A percentile compares a stretch with the other conserved stretches of the same genome.
phyloP scores from a whole-genome alignment of 2,113 vertebrate species.

The Eurypyga helias region DNA sequence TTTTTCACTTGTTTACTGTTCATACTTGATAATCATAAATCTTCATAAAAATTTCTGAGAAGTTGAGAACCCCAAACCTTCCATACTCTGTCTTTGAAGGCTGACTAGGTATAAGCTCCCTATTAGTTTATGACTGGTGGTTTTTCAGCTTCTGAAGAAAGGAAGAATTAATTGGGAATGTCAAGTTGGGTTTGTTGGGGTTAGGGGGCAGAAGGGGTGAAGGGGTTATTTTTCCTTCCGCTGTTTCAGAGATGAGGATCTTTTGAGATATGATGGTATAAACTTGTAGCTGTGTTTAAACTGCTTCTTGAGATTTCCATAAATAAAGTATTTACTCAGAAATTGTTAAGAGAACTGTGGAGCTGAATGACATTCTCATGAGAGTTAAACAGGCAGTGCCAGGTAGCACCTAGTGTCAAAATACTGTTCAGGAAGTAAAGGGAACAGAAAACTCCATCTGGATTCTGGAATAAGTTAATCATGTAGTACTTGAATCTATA shows the following conservation, averaged over 20 bases:
- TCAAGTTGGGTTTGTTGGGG: neutral
- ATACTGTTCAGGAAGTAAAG: neutral
- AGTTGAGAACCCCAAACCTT: neutral
- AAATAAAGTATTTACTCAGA: neutral
- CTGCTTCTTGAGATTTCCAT: neutral
- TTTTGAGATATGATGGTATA: neutral
- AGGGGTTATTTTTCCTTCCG: neutral
- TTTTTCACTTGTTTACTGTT: neutral
- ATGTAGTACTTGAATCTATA: neutral
- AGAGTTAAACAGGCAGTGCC: neutral
- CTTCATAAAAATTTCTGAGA: neutral
- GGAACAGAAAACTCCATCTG: neutral
- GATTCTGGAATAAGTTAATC: neutral
- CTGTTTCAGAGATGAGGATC: neutral
- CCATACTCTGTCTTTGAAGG: neutral
- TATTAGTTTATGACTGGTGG: neutral
- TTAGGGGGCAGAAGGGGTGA: neutral
- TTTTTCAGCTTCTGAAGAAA: neutral
- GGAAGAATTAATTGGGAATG: neutral
- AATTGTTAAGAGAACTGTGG: neutral
- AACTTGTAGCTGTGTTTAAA: neutral
- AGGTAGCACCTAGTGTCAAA: neutral
- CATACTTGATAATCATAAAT: neutral
- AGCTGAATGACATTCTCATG: neutral
- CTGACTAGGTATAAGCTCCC: neutral